A percentile compares a stretch with the other conserved stretches of the same genome.
phyloP scores from a whole-genome alignment of 2,888 invertebrate genomes.

The Tricholauxania praeusta region DNA sequence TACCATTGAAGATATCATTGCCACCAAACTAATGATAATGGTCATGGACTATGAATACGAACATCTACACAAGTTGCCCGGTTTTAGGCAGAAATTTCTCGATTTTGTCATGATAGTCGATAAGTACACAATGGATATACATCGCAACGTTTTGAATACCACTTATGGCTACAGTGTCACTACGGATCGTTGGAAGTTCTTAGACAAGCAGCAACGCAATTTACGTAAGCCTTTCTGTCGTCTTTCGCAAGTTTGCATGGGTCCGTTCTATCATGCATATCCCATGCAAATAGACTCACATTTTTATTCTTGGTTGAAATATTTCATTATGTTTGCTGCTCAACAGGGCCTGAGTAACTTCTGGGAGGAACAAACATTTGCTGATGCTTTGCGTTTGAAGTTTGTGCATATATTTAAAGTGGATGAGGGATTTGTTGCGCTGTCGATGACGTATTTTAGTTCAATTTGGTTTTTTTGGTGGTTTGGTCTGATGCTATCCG shows the following conservation, averaged over 20 bases:
- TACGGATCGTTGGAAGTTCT: conserved; percentile 59
- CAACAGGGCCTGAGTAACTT: conserved; percentile 52
- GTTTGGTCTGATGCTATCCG: conserved; percentile 49
- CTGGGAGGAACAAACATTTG: conserved; percentile 55
- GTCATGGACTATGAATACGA: conserved; percentile 51
- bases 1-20: conserved; percentile 54
- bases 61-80: conserved; percentile 33
- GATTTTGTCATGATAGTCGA: conserved; percentile 47
- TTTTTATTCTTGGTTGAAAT: conserved; percentile 48
- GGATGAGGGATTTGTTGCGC: conserved; percentile 47
- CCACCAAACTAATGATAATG: conserved; percentile 51
- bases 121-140: conserved; percentile 44
- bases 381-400: conserved; percentile 52
- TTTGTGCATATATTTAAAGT: conserved; percentile 45
- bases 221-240: conserved; percentile 54
- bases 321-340: conserved; percentile 52
- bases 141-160: conserved; percentile 54
- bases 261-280: conserved; percentile 57
- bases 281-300: conserved; percentile 59
- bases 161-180: conserved; percentile 54
- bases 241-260: conserved; percentile 55
- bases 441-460: conserved; percentile 52
- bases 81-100: conserved; percentile 47
- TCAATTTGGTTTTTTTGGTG: conserved; percentile 54
- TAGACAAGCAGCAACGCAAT: conserved; percentile 55